Evolutionary conservation across 2,113 vertebrate species (phyloP).

Genomic region (Triplophysa siluroides): DNA sequence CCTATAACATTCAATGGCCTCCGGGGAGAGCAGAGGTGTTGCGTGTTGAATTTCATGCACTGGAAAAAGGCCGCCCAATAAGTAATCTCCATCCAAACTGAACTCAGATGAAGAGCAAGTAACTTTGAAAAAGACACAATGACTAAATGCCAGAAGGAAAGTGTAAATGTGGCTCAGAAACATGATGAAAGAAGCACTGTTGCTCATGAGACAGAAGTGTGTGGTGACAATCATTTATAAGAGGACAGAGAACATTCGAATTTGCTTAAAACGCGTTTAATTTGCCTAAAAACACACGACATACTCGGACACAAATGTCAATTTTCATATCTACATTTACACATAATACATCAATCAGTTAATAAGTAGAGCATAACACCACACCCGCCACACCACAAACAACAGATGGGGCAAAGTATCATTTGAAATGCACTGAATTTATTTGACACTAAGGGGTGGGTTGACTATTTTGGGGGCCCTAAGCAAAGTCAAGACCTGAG

Average conservation of each 20-base stretch:
- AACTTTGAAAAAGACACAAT: constrained; percentile 1
- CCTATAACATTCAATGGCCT: constrained; percentile 35
- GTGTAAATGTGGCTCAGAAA: constrained; percentile 11
- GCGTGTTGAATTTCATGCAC: constrained; percentile 16
- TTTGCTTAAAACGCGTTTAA: constrained; percentile 45
- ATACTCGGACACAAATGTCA: constrained; percentile 16
- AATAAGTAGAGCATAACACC: constrained; percentile 25
- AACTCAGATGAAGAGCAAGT: constrained; percentile 39
- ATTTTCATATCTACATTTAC: constrained; percentile 27
- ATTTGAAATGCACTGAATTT: not conserved
- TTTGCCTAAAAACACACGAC: constrained; percentile 53
- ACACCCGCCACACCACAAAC: constrained; percentile 6
- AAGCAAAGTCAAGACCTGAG: too few relatives aligned
- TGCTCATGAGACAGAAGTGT: not conserved
- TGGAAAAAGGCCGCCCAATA: constrained; percentile 50
- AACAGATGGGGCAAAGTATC: not conserved
- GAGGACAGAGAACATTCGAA: not conserved
- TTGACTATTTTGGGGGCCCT: too few relatives aligned
- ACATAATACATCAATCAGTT: not conserved
- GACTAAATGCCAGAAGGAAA: constrained; percentile 33
- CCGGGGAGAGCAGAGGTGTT: constrained; percentile 17
- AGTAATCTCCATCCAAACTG: constrained; percentile 41
- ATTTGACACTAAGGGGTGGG: too few relatives aligned
- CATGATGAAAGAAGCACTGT: constrained; percentile 27
- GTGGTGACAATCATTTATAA: not conserved